Conservation (phyloP, 2,113 vertebrate species). For the Columba livia region DNA sequence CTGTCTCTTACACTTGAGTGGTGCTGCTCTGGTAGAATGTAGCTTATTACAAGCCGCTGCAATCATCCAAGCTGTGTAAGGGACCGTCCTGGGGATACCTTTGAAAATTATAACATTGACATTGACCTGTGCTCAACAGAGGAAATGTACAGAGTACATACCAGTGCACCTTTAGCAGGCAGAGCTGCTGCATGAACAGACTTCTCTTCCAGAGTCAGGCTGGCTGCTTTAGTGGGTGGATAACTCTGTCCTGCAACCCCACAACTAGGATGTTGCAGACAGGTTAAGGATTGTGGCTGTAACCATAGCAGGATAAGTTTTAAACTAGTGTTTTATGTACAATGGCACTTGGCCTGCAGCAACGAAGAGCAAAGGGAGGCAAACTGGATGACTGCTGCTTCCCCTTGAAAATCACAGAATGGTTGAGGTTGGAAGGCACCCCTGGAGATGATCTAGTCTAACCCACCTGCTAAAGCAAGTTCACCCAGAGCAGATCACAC, state of each 20-base stretch:
- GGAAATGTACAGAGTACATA: accelerated
- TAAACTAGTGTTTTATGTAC: not conserved
- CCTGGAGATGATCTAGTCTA: too few species aligned
- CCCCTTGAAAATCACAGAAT: too few species aligned
- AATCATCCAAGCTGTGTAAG: not conserved
- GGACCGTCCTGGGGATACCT: not conserved
- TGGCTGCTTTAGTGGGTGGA: not conserved
- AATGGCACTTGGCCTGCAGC: not conserved
- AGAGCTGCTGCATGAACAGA: not conserved
- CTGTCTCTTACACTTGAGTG: not conserved
- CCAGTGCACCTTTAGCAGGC: not conserved
- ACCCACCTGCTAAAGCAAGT: too few species aligned
- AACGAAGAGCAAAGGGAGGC: not conserved
- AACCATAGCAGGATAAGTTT: not conserved
- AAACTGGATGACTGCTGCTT: not conserved
- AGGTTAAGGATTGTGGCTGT: not conserved
- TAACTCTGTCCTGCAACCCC: not conserved
- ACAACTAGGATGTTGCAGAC: not conserved
- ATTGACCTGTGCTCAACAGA: not conserved
- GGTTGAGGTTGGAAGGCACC: too few species aligned
- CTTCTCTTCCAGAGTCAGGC: not conserved
- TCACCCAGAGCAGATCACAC: too few species aligned
- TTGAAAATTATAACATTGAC: not conserved
- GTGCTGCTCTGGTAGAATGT: not conserved
- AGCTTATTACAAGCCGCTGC: not conserved